Evolutionary conservation across 2,888 invertebrate species (phyloP), one percentile per base, ranked within the genome.

Genomic region (Phengaris alcon): DNA sequence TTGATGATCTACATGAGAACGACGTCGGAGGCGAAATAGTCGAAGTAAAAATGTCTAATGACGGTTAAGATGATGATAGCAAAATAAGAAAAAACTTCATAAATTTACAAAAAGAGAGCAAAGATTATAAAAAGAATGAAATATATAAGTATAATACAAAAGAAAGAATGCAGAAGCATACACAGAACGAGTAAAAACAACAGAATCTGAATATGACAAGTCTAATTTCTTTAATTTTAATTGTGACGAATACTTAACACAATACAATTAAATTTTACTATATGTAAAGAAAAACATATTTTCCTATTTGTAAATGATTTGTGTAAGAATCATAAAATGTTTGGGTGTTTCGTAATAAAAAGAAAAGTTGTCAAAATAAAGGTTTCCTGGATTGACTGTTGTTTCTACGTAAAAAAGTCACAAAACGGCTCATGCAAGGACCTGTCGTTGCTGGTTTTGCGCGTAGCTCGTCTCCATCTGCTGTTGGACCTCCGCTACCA

Each of bases 401-500:
- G 72, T 70, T 75, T 57, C 48, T 70, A 70, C 59, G 74, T 79
- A 78, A 79, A 76, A 76, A 75, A 78, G 77, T 76, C 80, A 76
- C 73, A 78, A 74, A 77, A 75, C 75, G 78, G 74, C 79, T 79
- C 92, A 92, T 92, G 91, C 92, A 90, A 86, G 87, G 91, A 94
- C 94, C 94, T 94, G 93, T 88, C 89, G 84, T 84, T 91, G 92
- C 87, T 90, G 91, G 87, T 87, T 89, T 85, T 89, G 89, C 82
- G 86, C 88, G 90, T 89, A 88, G 88, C 87, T 87, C 89, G 93
- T 94, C 90, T 95, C 94, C 94, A 95, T 93, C 94, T 96, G 95
- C 88, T 96, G 95, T 91, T 96, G 96, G 94, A 97, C 96, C 91
- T 96, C 96, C 84, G 96, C 95, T 93, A 97, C 95, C 91, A 97